Base-by-base conservation (phyloP, 2,888 invertebrate species). In the Eupithecia subfuscata region DNA sequence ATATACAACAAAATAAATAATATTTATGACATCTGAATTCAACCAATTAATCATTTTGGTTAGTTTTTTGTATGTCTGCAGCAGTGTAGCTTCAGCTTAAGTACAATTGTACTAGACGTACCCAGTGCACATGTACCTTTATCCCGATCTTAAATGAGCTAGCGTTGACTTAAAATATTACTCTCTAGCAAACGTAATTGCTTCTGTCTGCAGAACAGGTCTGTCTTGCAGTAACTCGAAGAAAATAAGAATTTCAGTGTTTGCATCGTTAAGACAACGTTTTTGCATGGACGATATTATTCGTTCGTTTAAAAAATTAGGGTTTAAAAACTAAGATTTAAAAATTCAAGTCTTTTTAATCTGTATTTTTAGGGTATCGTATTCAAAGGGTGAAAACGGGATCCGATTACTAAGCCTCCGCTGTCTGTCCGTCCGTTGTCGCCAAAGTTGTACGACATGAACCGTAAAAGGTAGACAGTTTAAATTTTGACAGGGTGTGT, bases 141-240 rank as follows among this genome's bases (percentile, higher is more conserved):
- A n/a, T 68, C n/a, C 30, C 37, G 43, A 52, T 65, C 37, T 63
- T 22, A 69, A 71, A 68, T 70, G 69, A 75, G 71, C 40, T 69
- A 2, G 34, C 65, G n/a, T 71, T 75, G 71, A 63, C 75, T 64
- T 72, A 70, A 72, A 75, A 30, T 65, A 69, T 75, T 65, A 72
- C 64, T 30, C 64, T 72, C 52, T 30, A 65, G 72, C 69, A 65
- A 75, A 75, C 40, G 56, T 69, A 72, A 75, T 75, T 75, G 73
- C 70, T 37, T 60, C 69, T 16, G 70, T 73, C 69, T 73, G 63
- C 45, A 14, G 64, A 5, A 22, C 70, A 16, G 8, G 56, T 34
- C 37, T 40, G 65, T 67, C 40, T 67, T 12, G 68, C 25, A 40
- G 12, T 3, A n/a, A 68, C 14, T 68, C 11, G 25, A 68, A 43